Evolutionary conservation across 2,113 vertebrate species (phyloP).

Genomic region (Aegotheles bennettii): DNA sequence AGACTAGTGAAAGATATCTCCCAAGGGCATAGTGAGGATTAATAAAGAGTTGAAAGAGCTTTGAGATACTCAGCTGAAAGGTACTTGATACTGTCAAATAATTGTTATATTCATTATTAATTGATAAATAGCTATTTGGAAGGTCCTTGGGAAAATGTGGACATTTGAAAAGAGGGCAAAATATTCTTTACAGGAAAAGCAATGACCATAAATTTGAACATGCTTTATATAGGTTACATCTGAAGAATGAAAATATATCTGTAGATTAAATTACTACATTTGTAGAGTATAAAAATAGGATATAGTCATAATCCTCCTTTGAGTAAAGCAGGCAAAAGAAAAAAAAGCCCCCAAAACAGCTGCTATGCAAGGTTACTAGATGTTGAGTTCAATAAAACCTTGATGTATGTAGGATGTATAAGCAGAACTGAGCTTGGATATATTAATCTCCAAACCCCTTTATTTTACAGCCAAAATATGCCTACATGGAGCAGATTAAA

Average conservation of each 20-base stretch:
- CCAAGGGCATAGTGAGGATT: neutral
- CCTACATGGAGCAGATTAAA: slow-evolving; percentile 68
- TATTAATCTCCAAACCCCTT: slow-evolving; percentile 62
- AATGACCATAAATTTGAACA: slow-evolving; percentile 50
- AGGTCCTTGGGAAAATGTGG: slow-evolving; percentile 25
- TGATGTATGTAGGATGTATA: slow-evolving; percentile 63
- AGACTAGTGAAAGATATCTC: neutral
- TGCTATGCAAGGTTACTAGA: slow-evolving; percentile 50
- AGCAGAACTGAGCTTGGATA: slow-evolving; percentile 59
- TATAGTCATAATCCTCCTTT: slow-evolving; percentile 36
- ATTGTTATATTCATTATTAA: slow-evolving; percentile 7
- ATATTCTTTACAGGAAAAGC: slow-evolving; percentile 36
- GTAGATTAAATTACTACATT: slow-evolving; percentile 56
- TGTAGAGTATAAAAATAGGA: slow-evolving; percentile 55
- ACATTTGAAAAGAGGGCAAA: slow-evolving; percentile 46
- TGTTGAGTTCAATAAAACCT: slow-evolving; percentile 63
- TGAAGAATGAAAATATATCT: slow-evolving; percentile 45
- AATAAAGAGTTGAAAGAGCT: slow-evolving; percentile 10
- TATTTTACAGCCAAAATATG: slow-evolving; percentile 70
- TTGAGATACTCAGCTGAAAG: slow-evolving; percentile 21
- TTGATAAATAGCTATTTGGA: slow-evolving; percentile 29
- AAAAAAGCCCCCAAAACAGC: neutral
- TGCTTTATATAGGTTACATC: slow-evolving; percentile 43
- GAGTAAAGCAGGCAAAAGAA: neutral
- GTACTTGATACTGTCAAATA: slow-evolving; percentile 30